Base-by-base conservation (phyloP, 1,140 invertebrate genomes). In the Drosophila kanapiae region DNA sequence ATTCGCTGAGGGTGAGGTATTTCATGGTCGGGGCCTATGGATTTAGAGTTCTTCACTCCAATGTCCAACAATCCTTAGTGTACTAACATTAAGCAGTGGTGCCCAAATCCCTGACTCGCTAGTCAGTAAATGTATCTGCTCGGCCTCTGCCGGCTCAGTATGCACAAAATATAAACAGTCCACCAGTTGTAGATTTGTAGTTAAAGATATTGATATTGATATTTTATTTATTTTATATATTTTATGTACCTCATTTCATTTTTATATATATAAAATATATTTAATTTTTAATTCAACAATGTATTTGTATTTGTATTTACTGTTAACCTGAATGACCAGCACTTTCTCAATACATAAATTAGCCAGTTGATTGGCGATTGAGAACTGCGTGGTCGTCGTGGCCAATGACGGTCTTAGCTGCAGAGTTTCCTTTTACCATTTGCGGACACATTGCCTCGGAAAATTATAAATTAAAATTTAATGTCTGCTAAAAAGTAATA, bases 391-490 rank as follows among this genome's bases (percentile, higher is more conserved):
- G 33, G 51, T 54, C 51, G 51, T 54, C 51, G 51, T 54, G 18
- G 18, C 51, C 33, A 37, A 54, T 54, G 51, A 37, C 33, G 16
- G 4, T 37, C 33, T 54, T 37, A 54, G 51, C 14, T 54, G 51
- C 33, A 54, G 51, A 54, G 33, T 54, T 54, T 54, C 51, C 51
- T 37, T 37, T 54, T 54, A 37, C 51, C 33, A 54, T 37, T 54
- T 23, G 33, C 13, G 33, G 33, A 54, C 33, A 54, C 51, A 54
- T 37, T 35, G 49, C 11, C 16, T 8, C 1, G 51, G 51, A 37
- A 54, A 54, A 54, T 23, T 54, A 37, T 54, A 54, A 54, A 54
- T 54, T 54, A 54, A 54, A 54, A 54, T 13, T 18, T 54, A 54
- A 54, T 37, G 51, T 54, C 33, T 54, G 33, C 51, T 23, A 37